Conservation (phyloP, 2,888 invertebrate genomes). For the Pimpla rufipes region DNA sequence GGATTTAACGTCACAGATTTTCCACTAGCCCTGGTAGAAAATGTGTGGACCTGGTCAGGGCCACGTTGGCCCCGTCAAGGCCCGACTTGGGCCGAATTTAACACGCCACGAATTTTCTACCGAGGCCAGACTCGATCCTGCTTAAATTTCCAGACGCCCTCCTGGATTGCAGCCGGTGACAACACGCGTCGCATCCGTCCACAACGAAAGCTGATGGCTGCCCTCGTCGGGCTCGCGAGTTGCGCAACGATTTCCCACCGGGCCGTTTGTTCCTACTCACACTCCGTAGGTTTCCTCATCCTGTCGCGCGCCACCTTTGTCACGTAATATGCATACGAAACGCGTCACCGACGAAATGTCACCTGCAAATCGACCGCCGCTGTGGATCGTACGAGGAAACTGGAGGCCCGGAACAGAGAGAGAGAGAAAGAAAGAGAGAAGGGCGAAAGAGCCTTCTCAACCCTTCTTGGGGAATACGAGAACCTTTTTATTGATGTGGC, state of each 20-base stretch:
- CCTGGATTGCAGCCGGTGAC: no score
- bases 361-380: slow-evolving; percentile 77
- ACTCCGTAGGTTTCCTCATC: slow-evolving; percentile 40
- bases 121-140: no score
- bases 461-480: slow-evolving; percentile 74
- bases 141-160: no score
- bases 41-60: no score
- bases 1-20: no score
- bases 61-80: no score
- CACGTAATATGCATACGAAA: slow-evolving; percentile 80
- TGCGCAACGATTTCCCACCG: slow-evolving; percentile 4
- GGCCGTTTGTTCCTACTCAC: slow-evolving; percentile 13
- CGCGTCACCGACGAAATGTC: slow-evolving; percentile 75
- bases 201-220: no score
- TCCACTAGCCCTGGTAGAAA: no score
- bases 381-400: slow-evolving; percentile 69
- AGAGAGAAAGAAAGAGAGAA: slow-evolving; percentile 27
- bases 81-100: no score
- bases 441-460: slow-evolving; percentile 48
- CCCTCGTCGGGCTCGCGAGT: no score
- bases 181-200: no score
- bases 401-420: slow-evolving; percentile 57
- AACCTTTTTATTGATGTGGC: slow-evolving; percentile 65
- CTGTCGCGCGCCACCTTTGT: slow-evolving; percentile 73
- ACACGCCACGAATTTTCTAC: no score